Evolutionary conservation across 23 tunicate species (phyloP).

Genomic region (Corella eumyota): DNA sequence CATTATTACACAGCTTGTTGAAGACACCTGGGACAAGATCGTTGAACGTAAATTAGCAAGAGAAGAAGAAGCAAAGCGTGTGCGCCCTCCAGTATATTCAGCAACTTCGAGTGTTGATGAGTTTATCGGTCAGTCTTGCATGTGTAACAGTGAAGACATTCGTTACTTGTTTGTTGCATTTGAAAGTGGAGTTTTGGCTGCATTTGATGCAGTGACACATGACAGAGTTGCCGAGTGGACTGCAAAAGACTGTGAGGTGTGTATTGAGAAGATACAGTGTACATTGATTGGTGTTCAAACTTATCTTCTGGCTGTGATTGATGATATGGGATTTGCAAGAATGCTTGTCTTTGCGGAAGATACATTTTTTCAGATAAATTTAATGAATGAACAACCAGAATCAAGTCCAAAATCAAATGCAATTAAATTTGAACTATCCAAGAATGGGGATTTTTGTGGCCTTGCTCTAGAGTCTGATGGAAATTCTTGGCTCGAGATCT

Average conservation of each 20-base stretch:
- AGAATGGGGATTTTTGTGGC: constrained; percentile 52
- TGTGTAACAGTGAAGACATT: constrained; percentile 21
- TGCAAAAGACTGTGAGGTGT: constrained; percentile 19
- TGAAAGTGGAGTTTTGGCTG: constrained; percentile 21
- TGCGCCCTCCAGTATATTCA: constrained; percentile 34
- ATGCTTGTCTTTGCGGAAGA: constrained; percentile 34
- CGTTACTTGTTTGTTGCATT: constrained; percentile 37
- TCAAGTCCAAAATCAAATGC: constrained; percentile 70
- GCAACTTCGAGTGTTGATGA: constrained; percentile 28
- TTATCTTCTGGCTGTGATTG: constrained; percentile 39
- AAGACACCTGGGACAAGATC: constrained; percentile 65
- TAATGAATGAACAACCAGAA: constrained; percentile 55
- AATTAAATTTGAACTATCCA: constrained; percentile 30
- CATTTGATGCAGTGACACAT: constrained; percentile 22
- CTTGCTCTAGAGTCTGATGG: constrained; percentile 40
- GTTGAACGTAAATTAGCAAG: constrained; percentile 21
- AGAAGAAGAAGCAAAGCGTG: constrained; percentile 36
- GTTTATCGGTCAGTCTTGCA: constrained; percentile 12
- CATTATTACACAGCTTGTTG: constrained; percentile 23
- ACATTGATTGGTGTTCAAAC: constrained; percentile 19
- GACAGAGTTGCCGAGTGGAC: constrained; percentile 24
- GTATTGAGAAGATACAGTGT: constrained; percentile 32
- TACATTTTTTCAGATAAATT: constrained; percentile 20
- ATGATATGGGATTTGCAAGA: constrained; percentile 86
- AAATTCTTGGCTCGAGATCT: constrained; percentile 39